Percentiles rank a stretch among this genome's conserved stretches.
Conservation (phyloP, 2,113 vertebrate genomes). For the Sardina pilchardus region DNA sequence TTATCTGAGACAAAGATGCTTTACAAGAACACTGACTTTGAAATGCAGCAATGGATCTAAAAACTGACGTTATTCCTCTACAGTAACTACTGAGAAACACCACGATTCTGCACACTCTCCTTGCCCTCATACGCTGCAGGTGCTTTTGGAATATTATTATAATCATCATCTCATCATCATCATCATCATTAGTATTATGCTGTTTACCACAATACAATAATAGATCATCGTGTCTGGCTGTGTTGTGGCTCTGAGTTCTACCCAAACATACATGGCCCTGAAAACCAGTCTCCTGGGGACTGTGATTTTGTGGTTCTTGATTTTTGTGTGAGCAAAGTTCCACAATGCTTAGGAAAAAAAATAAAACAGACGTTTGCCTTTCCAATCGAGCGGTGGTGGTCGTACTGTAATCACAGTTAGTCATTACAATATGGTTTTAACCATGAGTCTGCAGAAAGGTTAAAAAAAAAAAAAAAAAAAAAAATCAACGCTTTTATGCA, state of each 20-base stretch:
- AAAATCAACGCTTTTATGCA: slow-evolving; percentile 37
- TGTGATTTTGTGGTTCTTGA: neutral
- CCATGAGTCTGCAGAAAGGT: slow-evolving; percentile 32
- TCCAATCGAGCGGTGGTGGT: neutral
- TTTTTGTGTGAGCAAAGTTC: neutral
- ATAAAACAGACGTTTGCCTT: neutral
- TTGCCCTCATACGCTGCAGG: slow-evolving; percentile 49
- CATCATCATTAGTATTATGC: slow-evolving; percentile 33
- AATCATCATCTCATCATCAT: slow-evolving; percentile 6
- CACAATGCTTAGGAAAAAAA: neutral
- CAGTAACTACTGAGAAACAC: slow-evolving; percentile 61
- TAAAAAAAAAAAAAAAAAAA: slow-evolving; percentile 47
- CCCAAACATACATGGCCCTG: neutral
- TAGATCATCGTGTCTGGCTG: slow-evolving; percentile 43
- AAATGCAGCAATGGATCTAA: slow-evolving; percentile 62
- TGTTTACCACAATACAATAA: slow-evolving; percentile 55
- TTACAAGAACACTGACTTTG: slow-evolving; percentile 60
- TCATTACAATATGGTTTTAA: slow-evolving; percentile 41
- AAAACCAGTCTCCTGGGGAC: neutral
- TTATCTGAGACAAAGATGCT: slow-evolving; percentile 53
- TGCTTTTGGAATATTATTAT: slow-evolving; percentile 47
- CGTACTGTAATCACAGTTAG: slow-evolving; percentile 39
- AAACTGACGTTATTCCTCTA: slow-evolving; percentile 60
- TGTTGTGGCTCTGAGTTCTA: slow-evolving; percentile 48
- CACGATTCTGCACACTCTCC: slow-evolving; percentile 50